phyloP scores from a whole-genome alignment of 2,113 vertebrate genomes.

The Heterochromis multidens region DNA sequence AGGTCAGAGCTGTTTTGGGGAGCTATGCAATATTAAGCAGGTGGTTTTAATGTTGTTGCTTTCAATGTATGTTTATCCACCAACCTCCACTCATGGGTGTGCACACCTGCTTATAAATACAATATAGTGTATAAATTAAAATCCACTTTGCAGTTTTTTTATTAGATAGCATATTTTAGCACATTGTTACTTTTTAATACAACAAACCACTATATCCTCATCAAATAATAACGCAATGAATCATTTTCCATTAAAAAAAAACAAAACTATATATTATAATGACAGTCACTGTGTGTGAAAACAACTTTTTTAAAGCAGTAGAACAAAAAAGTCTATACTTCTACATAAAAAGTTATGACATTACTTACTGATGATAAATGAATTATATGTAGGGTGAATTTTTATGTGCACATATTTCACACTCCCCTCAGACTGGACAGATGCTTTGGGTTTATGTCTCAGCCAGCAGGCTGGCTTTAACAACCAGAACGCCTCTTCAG shows the following conservation, averaged over 20 bases:
- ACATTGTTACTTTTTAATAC: not conserved
- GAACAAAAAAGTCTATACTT: not conserved
- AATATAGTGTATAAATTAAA: not conserved
- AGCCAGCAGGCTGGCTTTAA: not conserved
- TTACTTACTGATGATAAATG: not conserved
- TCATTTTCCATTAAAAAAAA: not conserved
- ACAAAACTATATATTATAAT: not conserved
- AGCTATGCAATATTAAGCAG: not conserved
- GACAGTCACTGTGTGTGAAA: not conserved
- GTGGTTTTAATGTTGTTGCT: not conserved
- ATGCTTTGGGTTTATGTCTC: constrained; percentile 2
- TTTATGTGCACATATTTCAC: not conserved
- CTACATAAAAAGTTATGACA: not conserved
- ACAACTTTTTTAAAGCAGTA: not conserved
- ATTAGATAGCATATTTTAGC: not conserved
- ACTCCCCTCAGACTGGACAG: not conserved
- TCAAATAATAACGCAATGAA: not conserved
- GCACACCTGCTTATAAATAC: not conserved
- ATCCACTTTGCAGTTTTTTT: not conserved
- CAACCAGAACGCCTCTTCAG: not conserved
- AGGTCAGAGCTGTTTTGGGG: not conserved
- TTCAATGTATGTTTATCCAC: not conserved
- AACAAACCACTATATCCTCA: not conserved
- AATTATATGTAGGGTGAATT: not conserved
- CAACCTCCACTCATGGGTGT: not conserved